Base-by-base conservation (phyloP, 2,888 invertebrate genomes). In the Pristionchus japonicus region DNA sequence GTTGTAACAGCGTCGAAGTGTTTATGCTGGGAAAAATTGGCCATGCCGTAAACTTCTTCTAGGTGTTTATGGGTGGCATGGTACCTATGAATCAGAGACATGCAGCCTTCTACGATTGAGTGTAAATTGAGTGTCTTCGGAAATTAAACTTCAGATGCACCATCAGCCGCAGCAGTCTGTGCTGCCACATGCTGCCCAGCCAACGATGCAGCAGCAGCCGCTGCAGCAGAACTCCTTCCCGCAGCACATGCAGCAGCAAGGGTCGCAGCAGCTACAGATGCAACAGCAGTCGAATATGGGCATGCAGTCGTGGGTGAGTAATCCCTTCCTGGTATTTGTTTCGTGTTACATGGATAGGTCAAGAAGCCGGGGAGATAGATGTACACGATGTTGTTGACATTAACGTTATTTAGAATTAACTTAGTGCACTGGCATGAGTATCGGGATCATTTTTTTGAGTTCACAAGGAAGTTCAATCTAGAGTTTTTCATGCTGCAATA, bases 221-320 rank as follows among this genome's bases (percentile, higher is more conserved):
- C 15, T 9, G 37, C n/a, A 3, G 37, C 27, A 70, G 3, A 15
- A 20, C 43, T 6, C 7, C 23, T n/a, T n/a, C 9, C 9, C 57
- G 77, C 88, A 89, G 77, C 88, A 74, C 57, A 9, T 34, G 61
- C 88, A 86, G 40, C 52, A 74, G 43, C 86, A 86, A 9, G 88
- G 88, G 67, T 37, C 37, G 27, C 57, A 74, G 70, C 70, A 47
- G 70, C 77, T 47, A 27, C 77, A 77, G 77, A 74, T 40, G 40
- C 77, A n/a, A n/a, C n/a, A n/a, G n/a, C n/a, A 40, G 43, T 43
- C 43, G 37, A 23, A 70, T 20, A 77, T 40, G 43, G 77, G 70
- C 34, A 74, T 15, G 1, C 37, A 31, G 64, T 20, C 37, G n/a
- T 70, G 70, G 70, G 70, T 70, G 70, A 70, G 70, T 3, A 57